Evolutionary conservation across 2,888 invertebrate genomes (phyloP).

Genomic region (Pristionchus japonicus): DNA sequence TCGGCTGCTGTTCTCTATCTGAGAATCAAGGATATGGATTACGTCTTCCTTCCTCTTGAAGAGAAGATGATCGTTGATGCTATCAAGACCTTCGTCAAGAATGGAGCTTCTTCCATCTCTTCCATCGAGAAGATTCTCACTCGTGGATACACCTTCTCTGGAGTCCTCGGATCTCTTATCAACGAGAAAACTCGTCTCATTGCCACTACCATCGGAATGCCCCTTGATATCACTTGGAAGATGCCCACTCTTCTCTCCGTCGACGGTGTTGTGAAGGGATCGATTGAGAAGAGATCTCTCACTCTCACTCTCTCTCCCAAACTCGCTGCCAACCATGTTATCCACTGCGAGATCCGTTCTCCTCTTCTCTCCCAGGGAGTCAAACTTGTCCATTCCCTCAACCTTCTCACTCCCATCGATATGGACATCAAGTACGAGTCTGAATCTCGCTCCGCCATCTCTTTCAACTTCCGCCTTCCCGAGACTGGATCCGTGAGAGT

Average conservation of each 20-base stretch:
- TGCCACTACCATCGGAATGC: conserved; percentile 67
- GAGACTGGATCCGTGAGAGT: conserved; percentile 47
- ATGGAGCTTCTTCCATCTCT: conserved; percentile 50
- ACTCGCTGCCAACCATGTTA: conserved; percentile 57
- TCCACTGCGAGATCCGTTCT: conserved; percentile 57
- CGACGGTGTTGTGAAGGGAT: conserved; percentile 55
- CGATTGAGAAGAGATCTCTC: conserved; percentile 48
- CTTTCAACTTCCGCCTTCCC: conserved; percentile 1
- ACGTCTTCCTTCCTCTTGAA: conserved; percentile 65
- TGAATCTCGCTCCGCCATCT: not conserved
- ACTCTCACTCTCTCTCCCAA: conserved; percentile 54
- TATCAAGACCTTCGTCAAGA: conserved; percentile 53
- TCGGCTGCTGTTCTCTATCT: conserved; percentile 58
- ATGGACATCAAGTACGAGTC: conserved; percentile 49
- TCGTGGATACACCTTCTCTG: conserved; percentile 52
- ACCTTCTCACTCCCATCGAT: conserved; percentile 63
- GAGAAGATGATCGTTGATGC: conserved; percentile 54
- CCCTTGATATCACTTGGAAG: conserved; percentile 59
- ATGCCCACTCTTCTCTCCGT: conserved; percentile 56
- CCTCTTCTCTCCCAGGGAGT: conserved; percentile 66
- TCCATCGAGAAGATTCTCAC: conserved; percentile 55
- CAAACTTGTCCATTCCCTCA: conserved; percentile 58
- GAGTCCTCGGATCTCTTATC: conserved; percentile 54
- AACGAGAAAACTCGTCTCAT: conserved; percentile 58
- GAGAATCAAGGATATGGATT: conserved; percentile 59